Percentiles rank a stretch among this genome's conserved stretches.
phyloP scores from a whole-genome alignment of 1,140 invertebrate species.

The Pollicipes pollicipes region DNA sequence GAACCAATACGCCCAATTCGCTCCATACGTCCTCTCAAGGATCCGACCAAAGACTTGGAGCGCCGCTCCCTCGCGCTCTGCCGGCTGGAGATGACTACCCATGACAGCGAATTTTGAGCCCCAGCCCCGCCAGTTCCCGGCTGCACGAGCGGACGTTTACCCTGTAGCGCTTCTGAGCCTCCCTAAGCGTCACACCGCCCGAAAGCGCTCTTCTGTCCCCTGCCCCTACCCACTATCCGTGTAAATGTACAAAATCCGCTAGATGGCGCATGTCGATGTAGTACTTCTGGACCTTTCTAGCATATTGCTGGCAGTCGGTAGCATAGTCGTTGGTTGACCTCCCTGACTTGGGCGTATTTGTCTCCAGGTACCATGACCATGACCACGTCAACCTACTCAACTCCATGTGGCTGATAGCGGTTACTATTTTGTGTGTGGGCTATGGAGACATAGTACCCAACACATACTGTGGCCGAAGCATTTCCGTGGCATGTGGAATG shows the following conservation, averaged over 20 bases:
- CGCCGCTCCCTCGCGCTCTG: background rate
- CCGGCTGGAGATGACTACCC: background rate
- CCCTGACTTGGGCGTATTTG: constrained; percentile 13
- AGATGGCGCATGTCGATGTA: background rate
- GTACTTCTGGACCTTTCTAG: background rate
- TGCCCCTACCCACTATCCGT: constrained; percentile 16
- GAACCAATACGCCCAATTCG: background rate
- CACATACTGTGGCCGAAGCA: constrained; percentile 78
- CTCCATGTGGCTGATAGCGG: constrained; percentile 82
- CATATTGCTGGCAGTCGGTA: background rate
- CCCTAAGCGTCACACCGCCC: background rate
- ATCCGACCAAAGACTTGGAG: background rate
- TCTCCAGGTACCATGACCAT: constrained; percentile 57
- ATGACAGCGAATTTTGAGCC: background rate
- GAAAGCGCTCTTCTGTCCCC: constrained; percentile 11
- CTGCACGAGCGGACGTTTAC: constrained; percentile 14
- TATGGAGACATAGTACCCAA: constrained; percentile 82
- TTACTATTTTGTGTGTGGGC: constrained; percentile 62
- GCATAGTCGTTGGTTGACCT: background rate
- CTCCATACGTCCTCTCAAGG: too few relatives aligned
- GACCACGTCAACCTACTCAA: constrained; percentile 78
- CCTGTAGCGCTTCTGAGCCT: constrained; percentile 5
- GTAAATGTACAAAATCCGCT: constrained; percentile 14
- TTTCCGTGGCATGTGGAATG: constrained; percentile 76
- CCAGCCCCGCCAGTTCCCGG: background rate